phyloP scores from a whole-genome alignment of 2,797 vertebrate genomes.

The Ctenochaetus hawaiiensis region DNA sequence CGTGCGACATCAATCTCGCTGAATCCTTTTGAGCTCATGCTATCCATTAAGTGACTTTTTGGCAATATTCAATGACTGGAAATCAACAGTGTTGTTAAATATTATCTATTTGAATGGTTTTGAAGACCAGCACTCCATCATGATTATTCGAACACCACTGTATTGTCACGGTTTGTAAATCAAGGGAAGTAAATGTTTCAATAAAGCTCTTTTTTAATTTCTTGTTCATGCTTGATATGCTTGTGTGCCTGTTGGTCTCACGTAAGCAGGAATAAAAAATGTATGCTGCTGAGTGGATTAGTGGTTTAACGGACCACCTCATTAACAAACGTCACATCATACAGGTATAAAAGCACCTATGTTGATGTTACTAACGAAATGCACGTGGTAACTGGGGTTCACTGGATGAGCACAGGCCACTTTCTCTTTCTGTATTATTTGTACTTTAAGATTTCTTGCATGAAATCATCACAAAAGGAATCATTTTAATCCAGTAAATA shows the following conservation, averaged over 20 bases:
- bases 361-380: neutral
- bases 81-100: neutral
- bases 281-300: neutral
- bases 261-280: neutral
- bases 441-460: neutral
- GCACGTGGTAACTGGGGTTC: neutral
- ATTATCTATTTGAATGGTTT: conserved; percentile 5
- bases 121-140: conserved; percentile 18
- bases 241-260: neutral
- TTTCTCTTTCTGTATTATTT: neutral
- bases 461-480: neutral
- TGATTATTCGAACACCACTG: neutral
- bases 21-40: conserved; percentile 25
- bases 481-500: neutral
- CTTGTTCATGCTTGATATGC: neutral
- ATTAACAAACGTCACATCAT: neutral
- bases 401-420: neutral
- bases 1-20: conserved; percentile 14
- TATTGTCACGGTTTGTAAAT: conserved; percentile 28
- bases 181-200: conserved; percentile 4
- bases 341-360: neutral
- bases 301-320: neutral
- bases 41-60: conserved; percentile 49
- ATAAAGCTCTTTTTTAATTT: neutral
- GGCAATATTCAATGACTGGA: conserved; percentile 39